Conservation (phyloP, 2,888 invertebrate genomes). For the Brachypterus glaber region DNA sequence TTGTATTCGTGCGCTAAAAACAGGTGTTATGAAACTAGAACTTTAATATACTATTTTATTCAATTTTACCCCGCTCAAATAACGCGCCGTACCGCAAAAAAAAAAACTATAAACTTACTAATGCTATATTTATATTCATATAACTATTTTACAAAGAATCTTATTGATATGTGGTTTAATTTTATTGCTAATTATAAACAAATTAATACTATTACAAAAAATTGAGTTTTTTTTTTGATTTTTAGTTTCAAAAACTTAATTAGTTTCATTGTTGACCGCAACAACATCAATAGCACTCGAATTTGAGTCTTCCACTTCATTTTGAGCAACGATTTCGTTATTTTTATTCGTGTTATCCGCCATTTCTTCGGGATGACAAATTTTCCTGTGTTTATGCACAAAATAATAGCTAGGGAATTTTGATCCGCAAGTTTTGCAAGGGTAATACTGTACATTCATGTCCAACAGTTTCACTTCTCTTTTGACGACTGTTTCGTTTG, state of each 20-base stretch:
- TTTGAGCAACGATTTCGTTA: conserved; percentile 33
- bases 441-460: conserved; percentile 82
- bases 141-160: not conserved
- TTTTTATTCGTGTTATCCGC: conserved; percentile 37
- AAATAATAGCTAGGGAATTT: conserved; percentile 92
- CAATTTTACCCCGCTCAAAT: no score
- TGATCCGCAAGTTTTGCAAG: conserved; percentile 85
- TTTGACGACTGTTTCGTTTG: conserved; percentile 30
- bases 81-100: no score
- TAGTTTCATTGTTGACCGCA: conserved; percentile 25
- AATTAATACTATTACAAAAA: no score
- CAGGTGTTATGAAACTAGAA: no score
- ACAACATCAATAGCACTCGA: conserved; percentile 32
- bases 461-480: conserved; percentile 58
- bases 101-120: no score
- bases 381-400: conserved; percentile 82
- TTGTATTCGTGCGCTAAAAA: no score
- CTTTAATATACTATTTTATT: no score
- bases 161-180: not conserved
- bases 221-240: no score
- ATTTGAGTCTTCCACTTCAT: conserved; percentile 24
- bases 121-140: not conserved
- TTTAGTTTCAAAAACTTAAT: conserved; percentile 1
- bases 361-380: conserved; percentile 66
- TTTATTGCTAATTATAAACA: conserved; percentile 1